A percentile compares a stretch with the other conserved stretches of the same genome.
phyloP scores from a whole-genome alignment of 2,797 vertebrate genomes.

The Spondyliosoma cantharus region DNA sequence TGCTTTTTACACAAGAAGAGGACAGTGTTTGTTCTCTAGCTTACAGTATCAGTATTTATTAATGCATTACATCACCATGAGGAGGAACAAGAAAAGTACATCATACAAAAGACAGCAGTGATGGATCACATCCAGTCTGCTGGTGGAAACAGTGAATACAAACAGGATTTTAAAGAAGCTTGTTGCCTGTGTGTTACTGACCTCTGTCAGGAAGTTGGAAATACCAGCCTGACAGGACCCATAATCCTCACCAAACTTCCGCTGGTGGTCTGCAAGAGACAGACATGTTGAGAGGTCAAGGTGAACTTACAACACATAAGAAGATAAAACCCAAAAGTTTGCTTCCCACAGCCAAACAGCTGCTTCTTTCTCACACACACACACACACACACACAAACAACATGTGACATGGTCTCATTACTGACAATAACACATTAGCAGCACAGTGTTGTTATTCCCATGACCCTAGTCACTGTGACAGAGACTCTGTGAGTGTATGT shows the following conservation, averaged over 20 bases:
- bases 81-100: background rate
- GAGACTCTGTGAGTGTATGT: background rate
- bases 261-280: conserved; percentile 84
- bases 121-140: background rate
- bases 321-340: conserved; percentile 25
- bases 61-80: background rate
- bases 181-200: conserved; percentile 41
- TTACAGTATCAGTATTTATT: background rate
- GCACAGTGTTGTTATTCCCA: conserved; percentile 39
- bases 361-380: conserved; percentile 50
- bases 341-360: conserved; percentile 76
- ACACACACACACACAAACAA: conserved; percentile 44
- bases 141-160: background rate
- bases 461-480: conserved; percentile 48
- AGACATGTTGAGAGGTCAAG: conserved; percentile 41
- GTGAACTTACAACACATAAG: conserved; percentile 33
- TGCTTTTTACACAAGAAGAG: background rate
- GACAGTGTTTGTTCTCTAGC: background rate
- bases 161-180: conserved; percentile 7
- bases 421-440: conserved; percentile 48
- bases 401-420: conserved; percentile 62
- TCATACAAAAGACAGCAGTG: background rate
- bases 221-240: conserved; percentile 96
- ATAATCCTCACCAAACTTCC: conserved; percentile 88
- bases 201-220: conserved; percentile 77